Evolutionary conservation across 2,797 vertebrate species (phyloP), one percentile per base, ranked within the genome.

Genomic region (Etheostoma nigrum): DNA sequence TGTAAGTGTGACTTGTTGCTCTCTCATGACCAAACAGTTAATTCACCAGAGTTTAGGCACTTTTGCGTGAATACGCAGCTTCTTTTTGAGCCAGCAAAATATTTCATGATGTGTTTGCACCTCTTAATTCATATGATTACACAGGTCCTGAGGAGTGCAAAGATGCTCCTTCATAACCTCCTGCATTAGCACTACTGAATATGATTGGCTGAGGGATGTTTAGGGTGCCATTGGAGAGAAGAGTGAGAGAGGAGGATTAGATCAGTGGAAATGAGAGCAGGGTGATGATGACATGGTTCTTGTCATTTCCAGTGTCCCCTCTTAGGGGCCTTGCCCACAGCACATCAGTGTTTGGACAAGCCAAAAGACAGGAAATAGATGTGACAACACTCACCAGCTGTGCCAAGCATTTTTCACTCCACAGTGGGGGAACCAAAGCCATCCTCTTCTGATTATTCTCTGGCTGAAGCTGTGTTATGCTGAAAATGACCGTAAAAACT

Each of bases 291-390:
- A 89, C 49, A 52, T 44, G 67, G 65, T 48, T 74, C 62, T 80
- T 90, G 74, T 84, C 81, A 78, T 90, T 87, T 89, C 68, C 66
- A 85, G 68, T 81, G 80, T 85, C 73, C 60, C 80, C 71, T 81
- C 86, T 75, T 59, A 52, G 78, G 79, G 78, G 64, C 83, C 64
- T 74, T 77, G 88, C 84, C 81, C 67, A 70, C 49, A 85, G 84
- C 83, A 74, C 75, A 82, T 83, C 76, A 86, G 78, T 87, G 78
- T 89, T 83, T 88, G 71, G 87, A 90, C 85, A 79, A 88, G 76
- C 63, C 67, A 83, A 81, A 79, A 88, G 81, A 89, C 84, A 76
- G 75, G 83, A 86, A 90, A 79, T 90, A 52, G 78, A 88, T 89
- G 81, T 90, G 89, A 88, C 82, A 88, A 81, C 81, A 67, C 5